Evolutionary conservation across 2,797 vertebrate genomes (phyloP).

Genomic region (Sus cebifrons): DNA sequence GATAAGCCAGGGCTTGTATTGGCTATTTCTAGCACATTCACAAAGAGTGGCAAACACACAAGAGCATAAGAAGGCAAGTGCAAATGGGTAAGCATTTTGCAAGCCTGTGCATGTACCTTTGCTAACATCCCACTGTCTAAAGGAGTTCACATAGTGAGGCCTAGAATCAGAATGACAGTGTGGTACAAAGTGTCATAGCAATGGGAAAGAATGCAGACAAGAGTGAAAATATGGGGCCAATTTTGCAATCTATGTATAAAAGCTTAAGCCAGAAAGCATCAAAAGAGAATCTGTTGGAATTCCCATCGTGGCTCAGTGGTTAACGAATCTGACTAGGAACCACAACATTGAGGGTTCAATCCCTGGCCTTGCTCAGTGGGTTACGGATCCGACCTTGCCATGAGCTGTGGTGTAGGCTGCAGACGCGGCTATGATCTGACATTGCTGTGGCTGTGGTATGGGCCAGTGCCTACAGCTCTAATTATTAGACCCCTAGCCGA

Average conservation of each 20-base stretch:
- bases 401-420: too few relatives aligned
- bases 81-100: not conserved
- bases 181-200: not conserved
- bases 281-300: not conserved
- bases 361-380: too few relatives aligned
- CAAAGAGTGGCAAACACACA: not conserved
- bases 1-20: not conserved
- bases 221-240: not conserved
- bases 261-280: not conserved
- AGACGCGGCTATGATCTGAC: too few relatives aligned
- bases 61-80: not conserved
- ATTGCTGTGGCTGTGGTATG: too few relatives aligned
- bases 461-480: too few relatives aligned
- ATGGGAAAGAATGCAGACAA: not conserved
- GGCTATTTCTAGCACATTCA: not conserved
- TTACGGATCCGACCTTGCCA: too few relatives aligned
- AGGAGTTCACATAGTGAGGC: not conserved
- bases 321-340: too few relatives aligned
- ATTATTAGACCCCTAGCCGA: too few relatives aligned
- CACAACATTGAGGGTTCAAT: too few relatives aligned
- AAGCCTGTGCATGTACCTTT: not conserved
- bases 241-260: not conserved
- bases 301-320: too few relatives aligned
- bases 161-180: not conserved
- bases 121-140: not conserved